Conservation (phyloP, 2,888 invertebrate genomes). For the Norana najaformis region DNA sequence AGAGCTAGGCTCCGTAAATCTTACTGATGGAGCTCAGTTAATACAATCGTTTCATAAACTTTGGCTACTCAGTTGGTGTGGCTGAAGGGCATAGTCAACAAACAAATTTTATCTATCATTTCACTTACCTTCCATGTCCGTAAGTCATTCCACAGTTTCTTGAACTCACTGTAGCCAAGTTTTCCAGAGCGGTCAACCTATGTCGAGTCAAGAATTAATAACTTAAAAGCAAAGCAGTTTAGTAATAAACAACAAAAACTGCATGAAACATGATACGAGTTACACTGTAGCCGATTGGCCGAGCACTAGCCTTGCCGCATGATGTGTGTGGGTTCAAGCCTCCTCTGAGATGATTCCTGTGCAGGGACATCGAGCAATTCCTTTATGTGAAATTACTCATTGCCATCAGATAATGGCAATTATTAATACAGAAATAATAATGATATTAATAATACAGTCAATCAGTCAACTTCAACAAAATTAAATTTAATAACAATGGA, state of each 20-base stretch:
- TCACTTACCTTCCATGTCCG: slow-evolving; percentile 84
- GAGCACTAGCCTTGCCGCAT: no score
- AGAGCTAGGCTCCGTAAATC: no score
- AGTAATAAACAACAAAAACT: not conserved
- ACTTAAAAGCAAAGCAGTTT: not conserved
- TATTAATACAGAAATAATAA: not conserved
- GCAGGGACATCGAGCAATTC: no score
- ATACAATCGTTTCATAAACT: no score
- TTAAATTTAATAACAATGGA: not conserved
- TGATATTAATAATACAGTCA: not conserved
- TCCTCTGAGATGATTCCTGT: not conserved
- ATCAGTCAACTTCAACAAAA: not conserved
- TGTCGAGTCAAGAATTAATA: not conserved
- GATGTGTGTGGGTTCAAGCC: not conserved
- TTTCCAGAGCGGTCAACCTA: slow-evolving; percentile 36
- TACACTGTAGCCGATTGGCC: no score
- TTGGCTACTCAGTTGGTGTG: no score
- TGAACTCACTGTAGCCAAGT: slow-evolving; percentile 87
- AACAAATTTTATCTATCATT: no score
- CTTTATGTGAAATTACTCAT: not conserved
- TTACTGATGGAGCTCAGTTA: no score
- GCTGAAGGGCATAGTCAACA: not conserved
- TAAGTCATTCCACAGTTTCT: slow-evolving; percentile 79
- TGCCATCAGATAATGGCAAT: not conserved
- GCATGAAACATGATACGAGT: no score